A percentile compares a stretch with the other conserved stretches of the same genome.
These are phyloP conservation scores for Pterocles orientalis DNA, from an alignment of 2,113 vertebrate species.

Conservation along the genomic window DNA sequence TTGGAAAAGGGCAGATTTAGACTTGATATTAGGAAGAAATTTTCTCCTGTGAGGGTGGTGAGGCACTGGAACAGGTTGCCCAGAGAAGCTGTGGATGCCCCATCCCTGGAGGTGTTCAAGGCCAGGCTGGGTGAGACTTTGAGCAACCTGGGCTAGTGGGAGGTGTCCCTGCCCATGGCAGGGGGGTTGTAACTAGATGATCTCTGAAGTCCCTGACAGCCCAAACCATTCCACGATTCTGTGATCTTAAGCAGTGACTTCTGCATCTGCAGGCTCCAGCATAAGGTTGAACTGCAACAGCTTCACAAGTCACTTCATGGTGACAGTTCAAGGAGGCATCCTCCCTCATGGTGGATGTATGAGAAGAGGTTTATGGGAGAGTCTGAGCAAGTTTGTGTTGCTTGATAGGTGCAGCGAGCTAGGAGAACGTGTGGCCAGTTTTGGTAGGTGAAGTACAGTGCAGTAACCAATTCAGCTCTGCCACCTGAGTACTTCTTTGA, in stretches of 20 bases:
- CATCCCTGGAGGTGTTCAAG: too few relatives aligned
- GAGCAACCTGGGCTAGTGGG: too few relatives aligned
- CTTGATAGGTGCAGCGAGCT: neutral
- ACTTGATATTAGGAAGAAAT: too few relatives aligned
- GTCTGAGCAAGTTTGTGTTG: neutral
- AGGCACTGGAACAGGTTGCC: too few relatives aligned
- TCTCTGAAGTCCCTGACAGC: too few relatives aligned
- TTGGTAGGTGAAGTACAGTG: neutral
- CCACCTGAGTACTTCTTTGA: neutral
- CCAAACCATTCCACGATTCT: too few relatives aligned
- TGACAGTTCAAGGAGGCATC: neutral
- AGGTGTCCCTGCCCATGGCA: too few relatives aligned
- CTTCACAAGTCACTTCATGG: neutral
- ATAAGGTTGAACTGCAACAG: neutral
- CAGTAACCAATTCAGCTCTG: neutral
- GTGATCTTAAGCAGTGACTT: neutral
- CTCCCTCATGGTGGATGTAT: accelerated
- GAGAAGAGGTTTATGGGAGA: neutral
- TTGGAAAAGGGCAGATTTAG: too few relatives aligned
- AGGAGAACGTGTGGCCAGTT: neutral
- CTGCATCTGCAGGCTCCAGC: neutral
- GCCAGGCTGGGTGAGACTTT: too few relatives aligned
- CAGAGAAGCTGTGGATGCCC: too few relatives aligned
- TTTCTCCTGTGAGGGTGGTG: too few relatives aligned
- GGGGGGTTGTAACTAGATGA: too few relatives aligned